Conservation (phyloP, 2,797 vertebrate genomes). For the Falco berigora region DNA sequence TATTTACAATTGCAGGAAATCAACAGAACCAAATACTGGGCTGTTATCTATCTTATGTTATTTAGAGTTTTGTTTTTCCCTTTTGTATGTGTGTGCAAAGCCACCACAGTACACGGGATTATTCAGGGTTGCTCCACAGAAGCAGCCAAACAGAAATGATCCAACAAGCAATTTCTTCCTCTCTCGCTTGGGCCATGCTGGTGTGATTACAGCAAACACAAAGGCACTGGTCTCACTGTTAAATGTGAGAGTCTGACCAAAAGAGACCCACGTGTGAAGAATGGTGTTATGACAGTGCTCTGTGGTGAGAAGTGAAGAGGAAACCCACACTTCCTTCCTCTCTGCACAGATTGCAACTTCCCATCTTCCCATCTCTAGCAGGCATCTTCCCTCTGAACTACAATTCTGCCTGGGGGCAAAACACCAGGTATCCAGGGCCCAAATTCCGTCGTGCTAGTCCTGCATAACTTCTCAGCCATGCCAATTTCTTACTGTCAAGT, state of each 20-base stretch:
- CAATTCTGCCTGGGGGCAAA: not conserved
- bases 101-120: not conserved
- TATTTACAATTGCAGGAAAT: slow-evolving; percentile 57
- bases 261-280: not conserved
- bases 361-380: not conserved
- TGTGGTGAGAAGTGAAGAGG: not conserved
- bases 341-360: not conserved
- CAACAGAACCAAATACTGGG: not conserved
- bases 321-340: not conserved
- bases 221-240: not conserved
- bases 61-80: not conserved
- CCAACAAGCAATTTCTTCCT: not conserved
- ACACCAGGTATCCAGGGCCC: not conserved
- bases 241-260: not conserved
- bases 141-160: slow-evolving; percentile 26
- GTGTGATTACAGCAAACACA: not conserved
- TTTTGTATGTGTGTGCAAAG: not conserved
- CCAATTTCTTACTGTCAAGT: not conserved
- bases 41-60: not conserved
- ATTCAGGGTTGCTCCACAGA: slow-evolving; percentile 1
- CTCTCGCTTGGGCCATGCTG: not conserved
- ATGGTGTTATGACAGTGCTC: not conserved
- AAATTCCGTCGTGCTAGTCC: not conserved
- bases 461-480: not conserved
- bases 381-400: not conserved